Conservation (phyloP, 2,888 invertebrate genomes). For the Eupithecia inturbata region DNA sequence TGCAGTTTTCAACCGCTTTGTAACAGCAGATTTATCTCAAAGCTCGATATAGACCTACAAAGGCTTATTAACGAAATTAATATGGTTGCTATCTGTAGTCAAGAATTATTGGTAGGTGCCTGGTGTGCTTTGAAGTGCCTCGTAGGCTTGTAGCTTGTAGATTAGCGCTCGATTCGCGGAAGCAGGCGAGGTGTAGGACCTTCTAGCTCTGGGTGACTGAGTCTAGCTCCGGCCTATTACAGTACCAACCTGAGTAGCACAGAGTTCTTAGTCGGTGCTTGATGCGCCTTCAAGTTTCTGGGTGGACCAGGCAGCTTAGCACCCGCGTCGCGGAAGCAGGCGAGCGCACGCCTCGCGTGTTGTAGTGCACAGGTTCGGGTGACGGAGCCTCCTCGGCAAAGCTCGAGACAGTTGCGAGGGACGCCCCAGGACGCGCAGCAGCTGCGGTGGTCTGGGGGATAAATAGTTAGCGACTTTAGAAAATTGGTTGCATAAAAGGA, state of each 20-base stretch:
- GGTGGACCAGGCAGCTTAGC: slow-evolving; percentile 93
- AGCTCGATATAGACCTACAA: neutral
- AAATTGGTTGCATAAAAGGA: too few species aligned
- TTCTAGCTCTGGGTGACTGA: too few species aligned
- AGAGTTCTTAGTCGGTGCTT: slow-evolving; percentile 71
- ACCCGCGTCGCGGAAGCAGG: slow-evolving; percentile 92
- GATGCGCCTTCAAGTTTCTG: slow-evolving; percentile 65
- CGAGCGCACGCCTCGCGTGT: slow-evolving; percentile 89
- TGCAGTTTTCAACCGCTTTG: neutral
- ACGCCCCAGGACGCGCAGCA: slow-evolving; percentile 93
- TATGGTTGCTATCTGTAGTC: neutral
- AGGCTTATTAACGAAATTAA: too few species aligned
- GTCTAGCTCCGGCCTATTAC: too few species aligned
- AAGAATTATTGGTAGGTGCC: neutral
- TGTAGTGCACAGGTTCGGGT: slow-evolving; percentile 88
- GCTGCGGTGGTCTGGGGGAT: slow-evolving; percentile 89
- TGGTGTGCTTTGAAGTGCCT: neutral
- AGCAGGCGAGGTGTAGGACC: too few species aligned
- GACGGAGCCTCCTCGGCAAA: slow-evolving; percentile 92
- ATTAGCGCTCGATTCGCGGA: too few species aligned
- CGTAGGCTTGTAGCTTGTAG: too few species aligned
- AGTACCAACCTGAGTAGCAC: slow-evolving; percentile 76
- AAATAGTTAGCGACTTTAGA: too few species aligned
- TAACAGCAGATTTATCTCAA: neutral
- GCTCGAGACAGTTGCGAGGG: slow-evolving; percentile 91